phyloP scores from a whole-genome alignment of 1,140 invertebrate species.

The Tetragnatha versicolor region DNA sequence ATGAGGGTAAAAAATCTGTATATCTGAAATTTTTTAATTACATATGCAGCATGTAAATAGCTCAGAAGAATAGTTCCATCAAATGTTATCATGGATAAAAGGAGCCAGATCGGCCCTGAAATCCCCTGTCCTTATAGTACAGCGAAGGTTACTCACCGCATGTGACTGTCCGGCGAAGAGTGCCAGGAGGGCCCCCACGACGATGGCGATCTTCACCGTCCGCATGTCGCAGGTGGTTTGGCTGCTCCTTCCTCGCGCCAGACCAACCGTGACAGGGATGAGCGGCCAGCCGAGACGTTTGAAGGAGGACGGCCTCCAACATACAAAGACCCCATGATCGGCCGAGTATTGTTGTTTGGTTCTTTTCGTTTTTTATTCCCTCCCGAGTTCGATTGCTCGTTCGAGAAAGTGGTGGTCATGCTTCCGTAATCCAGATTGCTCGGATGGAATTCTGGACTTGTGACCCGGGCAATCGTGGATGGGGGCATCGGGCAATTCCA shows the following conservation, averaged over 20 bases:
- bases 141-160: conserved; percentile 1
- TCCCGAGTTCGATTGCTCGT: neutral
- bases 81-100: too few species aligned
- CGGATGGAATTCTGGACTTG: too few species aligned
- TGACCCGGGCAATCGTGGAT: too few species aligned
- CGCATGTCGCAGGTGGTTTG: conserved; percentile 4
- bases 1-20: too few species aligned
- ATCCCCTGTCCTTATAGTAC: too few species aligned
- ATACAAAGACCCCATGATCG: too few species aligned
- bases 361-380: neutral
- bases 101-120: too few species aligned
- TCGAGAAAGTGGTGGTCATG: neutral
- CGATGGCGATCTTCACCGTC: conserved; percentile 5
- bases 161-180: neutral
- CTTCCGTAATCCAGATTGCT: conserved; percentile 17
- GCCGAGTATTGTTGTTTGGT: neutral
- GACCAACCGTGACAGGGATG: conserved; percentile 16
- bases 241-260: neutral
- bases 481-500: too few species aligned
- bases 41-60: too few species aligned
- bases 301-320: conserved; percentile 11
- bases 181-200: neutral
- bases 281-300: conserved; percentile 9
- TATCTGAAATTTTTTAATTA: too few species aligned
- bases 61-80: too few species aligned